Base-by-base conservation (phyloP, 2,113 vertebrate genomes). In the Pseudopodoces humilis region DNA sequence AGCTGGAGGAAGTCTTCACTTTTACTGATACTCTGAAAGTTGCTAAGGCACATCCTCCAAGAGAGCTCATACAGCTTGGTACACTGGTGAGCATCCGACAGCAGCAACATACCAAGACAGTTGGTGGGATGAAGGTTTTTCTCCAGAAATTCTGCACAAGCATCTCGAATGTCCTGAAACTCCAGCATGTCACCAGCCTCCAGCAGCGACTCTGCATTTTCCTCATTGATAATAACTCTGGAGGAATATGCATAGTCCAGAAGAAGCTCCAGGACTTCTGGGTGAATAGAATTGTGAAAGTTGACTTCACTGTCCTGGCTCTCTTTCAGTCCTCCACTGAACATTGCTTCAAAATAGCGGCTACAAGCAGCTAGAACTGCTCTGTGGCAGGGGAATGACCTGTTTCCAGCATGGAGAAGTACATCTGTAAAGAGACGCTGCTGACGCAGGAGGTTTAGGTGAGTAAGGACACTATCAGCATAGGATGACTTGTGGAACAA, bases 401-500 rank as follows among this genome's bases (percentile, higher is more conserved):
- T 97, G 33, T 98, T 98, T 21, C 98, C 98, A 4, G 98, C 98
- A 15, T 98, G 98, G 31, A 98, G 98, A 47, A 98, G 98, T 15
- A 98, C 98, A 21, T 98, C 98, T 4, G 98, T 98, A 56, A 98
- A 98, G 82, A 98, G 98, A 25, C 98, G 93, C 88, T 98, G 98
- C 88, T 98, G 98, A n/a, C 98, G 98, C 31, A 98, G 83, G 25
- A 98, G 98, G 92, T 98, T 98, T 47, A 98, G 74, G 85, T 98
- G 98, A 5, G 98, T 98, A 65, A 98, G 98, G 79, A 98, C 98
- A 5, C 98, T 98, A 96, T 98, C 98, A 3, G 98, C 98, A 13
- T 98, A 98, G n/a, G 98, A 98, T 23, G 98, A 98, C 94, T 98
- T 98, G 94, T 98, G 98, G 67, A 98, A 98, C 94, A 98, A 96